Evolutionary conservation across 2,113 vertebrate species (phyloP), one percentile per base, ranked within the genome.

Genomic region (Geothlypis trichas): DNA sequence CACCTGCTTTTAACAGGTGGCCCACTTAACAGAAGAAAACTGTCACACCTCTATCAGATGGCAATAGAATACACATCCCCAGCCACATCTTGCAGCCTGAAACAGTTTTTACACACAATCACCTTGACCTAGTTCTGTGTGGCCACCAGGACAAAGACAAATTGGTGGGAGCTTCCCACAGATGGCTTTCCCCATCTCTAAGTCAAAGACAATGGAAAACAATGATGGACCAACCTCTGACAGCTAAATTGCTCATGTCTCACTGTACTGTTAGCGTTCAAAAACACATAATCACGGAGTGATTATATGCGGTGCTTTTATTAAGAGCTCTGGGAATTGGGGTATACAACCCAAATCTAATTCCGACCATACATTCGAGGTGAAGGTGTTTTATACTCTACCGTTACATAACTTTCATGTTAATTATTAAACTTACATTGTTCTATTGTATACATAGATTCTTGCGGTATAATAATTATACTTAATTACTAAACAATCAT

Each of bases 211-310:
- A 66, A n/a, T 30, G 20, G 24, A 58, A 57, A 58, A 13, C 7
- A 47, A 30, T 21, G 20, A 49, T 13, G 35, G 21, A 42, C 4
- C 35, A 35, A 31, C 42, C 7, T n/a, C 62, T 51, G 30, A 13
- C 39, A 41, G 15, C 5, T 8, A 3, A 49, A 66, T 16, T 3
- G 3, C 57, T 49, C 5, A 2, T 41, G 24, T 49, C 0, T 0
- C 42, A 5, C 23, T 2, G 2, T 0, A 1, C 35, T 41, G 30
- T n/a, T n/a, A n/a, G n/a, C n/a, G n/a, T n/a, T n/a, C n/a, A n/a
- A n/a, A n/a, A n/a, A n/a, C n/a, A n/a, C n/a, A n/a, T n/a, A n/a
- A n/a, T n/a, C n/a, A n/a, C n/a, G n/a, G n/a, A n/a, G n/a, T n/a
- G n/a, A n/a, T n/a, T n/a, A n/a, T n/a, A n/a, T n/a, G n/a, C n/a